Percentiles rank a stretch among this genome's conserved stretches.
Evolutionary conservation across 2,797 vertebrate genomes (phyloP).

Genomic region (Cossypha dichroa): DNA sequence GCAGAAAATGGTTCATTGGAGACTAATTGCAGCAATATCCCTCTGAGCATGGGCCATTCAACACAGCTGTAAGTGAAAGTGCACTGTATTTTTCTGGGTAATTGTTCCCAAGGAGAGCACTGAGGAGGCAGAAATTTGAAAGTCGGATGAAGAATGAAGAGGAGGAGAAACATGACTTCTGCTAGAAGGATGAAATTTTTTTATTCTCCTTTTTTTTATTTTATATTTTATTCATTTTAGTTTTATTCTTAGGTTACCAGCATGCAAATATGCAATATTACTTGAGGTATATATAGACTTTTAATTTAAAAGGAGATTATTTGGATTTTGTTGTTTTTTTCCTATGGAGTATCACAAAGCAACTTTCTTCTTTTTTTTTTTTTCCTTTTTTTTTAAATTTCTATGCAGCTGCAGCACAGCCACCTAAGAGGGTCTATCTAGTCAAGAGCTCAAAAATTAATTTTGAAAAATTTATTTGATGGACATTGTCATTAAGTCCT

Average conservation of each 20-base stretch:
- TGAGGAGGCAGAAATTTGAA: background rate
- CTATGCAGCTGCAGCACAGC: background rate
- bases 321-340: background rate
- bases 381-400: fast-evolving
- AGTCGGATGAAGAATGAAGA: fast-evolving
- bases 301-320: background rate
- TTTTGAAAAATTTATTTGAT: background rate
- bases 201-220: fast-evolving
- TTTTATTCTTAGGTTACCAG: background rate
- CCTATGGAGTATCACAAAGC: background rate
- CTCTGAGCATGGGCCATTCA: background rate
- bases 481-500: background rate
- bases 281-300: background rate
- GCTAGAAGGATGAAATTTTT: background rate
- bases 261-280: background rate
- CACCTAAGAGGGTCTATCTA: background rate
- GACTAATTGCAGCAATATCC: background rate
- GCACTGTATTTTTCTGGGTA: background rate
- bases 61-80: background rate
- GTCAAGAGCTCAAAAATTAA: background rate
- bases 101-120: background rate
- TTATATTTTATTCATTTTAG: background rate
- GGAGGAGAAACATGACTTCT: background rate
- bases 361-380: background rate
- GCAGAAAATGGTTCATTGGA: background rate